Evolutionary conservation across 1,140 invertebrate species (phyloP), one percentile per base, ranked within the genome.

Genomic region (Colletes gigas): DNA sequence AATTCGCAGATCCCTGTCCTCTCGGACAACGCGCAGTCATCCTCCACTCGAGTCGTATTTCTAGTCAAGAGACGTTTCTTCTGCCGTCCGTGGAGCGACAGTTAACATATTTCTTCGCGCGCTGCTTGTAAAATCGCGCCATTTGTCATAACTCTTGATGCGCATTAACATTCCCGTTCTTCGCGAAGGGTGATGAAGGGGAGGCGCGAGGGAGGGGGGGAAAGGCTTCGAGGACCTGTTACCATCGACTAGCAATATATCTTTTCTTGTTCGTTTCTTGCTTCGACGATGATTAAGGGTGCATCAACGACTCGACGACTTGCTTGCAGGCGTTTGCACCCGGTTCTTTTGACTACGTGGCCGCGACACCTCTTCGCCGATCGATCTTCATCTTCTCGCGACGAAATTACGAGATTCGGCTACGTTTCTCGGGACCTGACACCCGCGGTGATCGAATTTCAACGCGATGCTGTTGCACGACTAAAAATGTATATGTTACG

Each of bases 201-300:
- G 44, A 12, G 44, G 7, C 30, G 30, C 2, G 2, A 30, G 30
- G 30, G 30, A 10, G 68, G 44, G 12, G 14, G n/a, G 10, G 41
- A 17, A 9, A 41, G 19, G 15, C 67, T 52, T 70, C 44, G 67
- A 19, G 66, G 19, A 21, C 60, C 75, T 70, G 55, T 60, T 57
- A 44, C 76, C 68, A 71, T 78, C 76, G 68, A 47, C 59, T 68
- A 50, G 55, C 57, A 55, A 62, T 71, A 71, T 63, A 63, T 63
- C 76, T 63, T 30, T 63, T 21, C 30, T 41, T 77, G 72, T 82
- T 63, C 76, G 54, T n/a, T 63, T 21, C 30, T 41, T 77, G 72
- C 78, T 4, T 70, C 66, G 66, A 81, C 66, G 72, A 78, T 87
- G 83, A 88, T 88, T 86, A 85, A 86, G 81, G 85, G 74, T 71